Percentiles rank a stretch among this genome's conserved stretches.
Conservation (phyloP, 2,797 vertebrate genomes). For the Ceryle rudis region DNA sequence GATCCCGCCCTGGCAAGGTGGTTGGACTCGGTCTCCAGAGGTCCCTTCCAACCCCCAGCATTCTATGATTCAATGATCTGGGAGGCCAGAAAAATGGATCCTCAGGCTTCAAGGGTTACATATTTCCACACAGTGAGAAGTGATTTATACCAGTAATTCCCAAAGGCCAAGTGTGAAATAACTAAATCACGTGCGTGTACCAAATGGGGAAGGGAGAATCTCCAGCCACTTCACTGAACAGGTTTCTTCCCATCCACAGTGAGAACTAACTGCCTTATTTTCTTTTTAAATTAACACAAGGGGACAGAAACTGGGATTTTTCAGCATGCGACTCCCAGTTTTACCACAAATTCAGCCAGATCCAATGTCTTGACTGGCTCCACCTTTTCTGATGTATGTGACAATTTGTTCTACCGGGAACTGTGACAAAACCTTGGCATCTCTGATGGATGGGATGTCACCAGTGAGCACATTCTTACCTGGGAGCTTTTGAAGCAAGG, state of each 20-base stretch:
- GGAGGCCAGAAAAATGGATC: neutral
- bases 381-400: slow-evolving; percentile 45
- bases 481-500: neutral
- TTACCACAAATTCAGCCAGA: neutral
- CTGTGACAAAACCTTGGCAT: slow-evolving; percentile 48
- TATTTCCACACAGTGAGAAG: neutral
- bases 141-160: slow-evolving; percentile 10
- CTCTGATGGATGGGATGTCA: slow-evolving; percentile 70
- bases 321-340: neutral
- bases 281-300: neutral
- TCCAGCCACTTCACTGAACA: neutral
- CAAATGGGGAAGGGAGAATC: neutral
- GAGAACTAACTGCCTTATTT: neutral
- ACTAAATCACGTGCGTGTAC: neutral
- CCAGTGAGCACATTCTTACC: slow-evolving; percentile 18
- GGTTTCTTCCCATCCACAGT: neutral
- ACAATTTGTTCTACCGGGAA: slow-evolving; percentile 48
- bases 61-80: neutral
- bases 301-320: neutral
- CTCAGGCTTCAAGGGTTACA: neutral
- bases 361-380: neutral
- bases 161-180: neutral
- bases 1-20: too few species aligned
- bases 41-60: too few species aligned
- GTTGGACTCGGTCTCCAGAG: too few species aligned